Evolutionary conservation across 2,888 invertebrate species (phyloP), one percentile per base, ranked within the genome.

Genomic region (Mongoloraphidia duomilia): DNA sequence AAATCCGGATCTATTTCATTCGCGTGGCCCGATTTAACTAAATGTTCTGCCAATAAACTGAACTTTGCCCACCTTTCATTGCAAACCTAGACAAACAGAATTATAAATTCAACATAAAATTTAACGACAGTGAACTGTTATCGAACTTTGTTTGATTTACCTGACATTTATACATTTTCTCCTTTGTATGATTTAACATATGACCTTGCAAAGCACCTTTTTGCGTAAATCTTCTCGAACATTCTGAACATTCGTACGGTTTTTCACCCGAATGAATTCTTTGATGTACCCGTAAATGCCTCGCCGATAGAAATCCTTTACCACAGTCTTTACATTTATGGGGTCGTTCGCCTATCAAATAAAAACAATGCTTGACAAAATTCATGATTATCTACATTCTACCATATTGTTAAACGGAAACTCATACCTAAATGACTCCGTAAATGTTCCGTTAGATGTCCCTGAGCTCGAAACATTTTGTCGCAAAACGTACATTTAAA

Each of bases 391-490:
- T 39, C 10, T n/a, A n/a, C n/a, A n/a, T n/a, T n/a, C n/a, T 10
- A 13, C 9, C 10, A 39, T 12, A 9, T 39, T 12, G 10, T 9
- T 17, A 14, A 12, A 8, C 2, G 34, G 26, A 11, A 43, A n/a
- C 13, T 51, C 43, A 56, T 54, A 62, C 61, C 57, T 34, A 59
- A 58, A 53, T 64, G 64, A 46, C 57, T 52, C 14, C 59, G 53
- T 45, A 64, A 44, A 53, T 65, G 64, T 50, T 63, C 61, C 8
- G 59, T 57, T 26, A 63, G 58, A 52, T 63, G 61, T 1, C 60
- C 57, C 33, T 57, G 58, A n/a, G 53, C 52, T 8, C 45, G 53
- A 47, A 59, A 59, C 13, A 46, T 49, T 56, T 60, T 62, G 13
- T 51, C 50, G 50, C 65, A 65, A 50, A 64, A 60, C 44, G 56